Conservation (phyloP, 1,140 invertebrate genomes). For the Eriocheir sinensis region DNA sequence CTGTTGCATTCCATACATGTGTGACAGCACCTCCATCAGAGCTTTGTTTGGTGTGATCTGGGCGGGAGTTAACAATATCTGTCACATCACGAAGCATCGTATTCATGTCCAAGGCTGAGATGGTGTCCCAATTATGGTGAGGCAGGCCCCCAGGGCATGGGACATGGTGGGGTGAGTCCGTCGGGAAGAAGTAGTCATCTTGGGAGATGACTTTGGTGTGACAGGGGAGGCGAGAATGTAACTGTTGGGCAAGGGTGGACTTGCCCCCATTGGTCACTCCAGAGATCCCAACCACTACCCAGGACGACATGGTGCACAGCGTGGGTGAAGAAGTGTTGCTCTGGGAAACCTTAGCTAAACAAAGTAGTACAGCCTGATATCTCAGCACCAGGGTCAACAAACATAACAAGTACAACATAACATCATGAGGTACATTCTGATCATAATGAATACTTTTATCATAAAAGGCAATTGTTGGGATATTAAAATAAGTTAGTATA, state of each 20-base stretch:
- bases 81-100: constrained; percentile 86
- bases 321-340: background rate
- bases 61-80: constrained; percentile 52
- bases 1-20: background rate
- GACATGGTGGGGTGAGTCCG: constrained; percentile 87
- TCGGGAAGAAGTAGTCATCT: constrained; percentile 89
- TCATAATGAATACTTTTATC: background rate
- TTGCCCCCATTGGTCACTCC: constrained; percentile 92
- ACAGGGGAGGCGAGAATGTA: constrained; percentile 82
- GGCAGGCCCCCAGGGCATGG: constrained; percentile 84
- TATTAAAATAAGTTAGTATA: too few species aligned
- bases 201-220: constrained; percentile 86
- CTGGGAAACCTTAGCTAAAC: too few species aligned
- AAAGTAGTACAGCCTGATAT: background rate
- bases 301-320: constrained; percentile 82
- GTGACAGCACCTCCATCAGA: background rate
- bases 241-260: constrained; percentile 86
- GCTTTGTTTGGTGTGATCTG: background rate
- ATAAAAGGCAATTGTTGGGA: background rate
- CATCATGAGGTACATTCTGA: background rate
- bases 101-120: constrained; percentile 89
- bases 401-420: background rate
- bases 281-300: constrained; percentile 88
- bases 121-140: constrained; percentile 90
- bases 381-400: background rate